Base-by-base conservation (phyloP, 2,797 vertebrate species). In the Argyrosomus regius region DNA sequence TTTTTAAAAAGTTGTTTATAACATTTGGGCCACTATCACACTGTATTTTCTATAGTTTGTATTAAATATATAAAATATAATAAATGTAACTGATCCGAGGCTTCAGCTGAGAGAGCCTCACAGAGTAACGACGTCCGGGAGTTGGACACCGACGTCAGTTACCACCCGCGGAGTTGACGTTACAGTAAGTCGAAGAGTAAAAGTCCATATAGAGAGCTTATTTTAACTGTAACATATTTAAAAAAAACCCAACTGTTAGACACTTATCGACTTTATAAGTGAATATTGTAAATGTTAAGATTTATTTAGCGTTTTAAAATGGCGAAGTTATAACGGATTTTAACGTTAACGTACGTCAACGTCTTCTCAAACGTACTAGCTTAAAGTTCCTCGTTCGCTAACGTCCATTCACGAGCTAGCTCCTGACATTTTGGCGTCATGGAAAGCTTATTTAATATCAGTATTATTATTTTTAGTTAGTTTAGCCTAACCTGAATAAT, bases 331-430 rank as follows among this genome's bases (percentile, higher is more conserved):
- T 24, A 22, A 14, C 3, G 3, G 22, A 12, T 20, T 20, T 31
- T 26, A 39, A 49, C 66, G 28, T 41, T 22, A 41, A 3, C 3
- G 3, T 22, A 6, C 1, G 11, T 0, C 22, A 49, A 35, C 39
- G 35, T 64, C n/a, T 46, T n/a, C 3, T 26, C 16, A 56, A 26
- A 39, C 16, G 0, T 31, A 8, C 14, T 76, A 79, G 77, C 67
- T 80, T 67, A 70, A 66, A 41, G 4, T 28, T 61, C 35, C 17
- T 54, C 31, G 6, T 67, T 49, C 0, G 57, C 66, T 60, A 72
- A 46, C 17, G 1, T 52, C 10, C 31, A 18, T 2, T 54, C 9
- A 13, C 48, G 24, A 72, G 62, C 28, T 57, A 73, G 24, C 57
- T 72, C 28, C 41, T 8, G 1, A 31, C 31, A 31, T 31, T 31